A percentile compares a stretch with the other conserved stretches of the same genome.
phyloP scores from a whole-genome alignment of 2,113 vertebrate genomes.

The Aythya baeri region DNA sequence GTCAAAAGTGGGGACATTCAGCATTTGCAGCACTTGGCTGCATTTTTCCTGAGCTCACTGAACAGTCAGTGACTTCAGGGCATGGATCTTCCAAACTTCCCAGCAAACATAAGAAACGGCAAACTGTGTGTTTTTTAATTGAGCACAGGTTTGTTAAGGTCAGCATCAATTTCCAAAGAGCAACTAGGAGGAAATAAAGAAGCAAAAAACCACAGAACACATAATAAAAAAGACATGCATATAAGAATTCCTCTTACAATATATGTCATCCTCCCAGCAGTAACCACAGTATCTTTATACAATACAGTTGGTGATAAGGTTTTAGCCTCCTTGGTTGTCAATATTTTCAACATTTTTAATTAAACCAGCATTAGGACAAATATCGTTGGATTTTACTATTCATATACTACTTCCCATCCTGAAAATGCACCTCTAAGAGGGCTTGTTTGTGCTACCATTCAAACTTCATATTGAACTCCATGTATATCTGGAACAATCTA shows the following conservation, averaged over 20 bases:
- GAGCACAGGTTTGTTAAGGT: background rate
- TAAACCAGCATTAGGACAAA: background rate
- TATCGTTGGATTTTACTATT: background rate
- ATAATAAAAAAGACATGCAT: background rate
- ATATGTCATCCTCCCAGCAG: background rate
- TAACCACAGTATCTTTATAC: background rate
- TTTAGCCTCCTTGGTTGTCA: background rate
- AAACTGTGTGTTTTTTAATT: background rate
- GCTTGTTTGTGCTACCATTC: background rate
- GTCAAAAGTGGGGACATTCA: background rate
- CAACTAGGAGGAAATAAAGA: background rate
- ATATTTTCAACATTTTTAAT: background rate
- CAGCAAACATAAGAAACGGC: background rate
- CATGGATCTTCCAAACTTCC: background rate
- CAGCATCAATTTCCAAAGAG: background rate
- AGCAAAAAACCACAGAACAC: background rate
- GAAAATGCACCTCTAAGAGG: background rate
- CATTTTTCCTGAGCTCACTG: background rate
- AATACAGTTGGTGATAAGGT: background rate
- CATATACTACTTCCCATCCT: background rate
- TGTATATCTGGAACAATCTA: background rate
- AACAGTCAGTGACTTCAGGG: background rate
- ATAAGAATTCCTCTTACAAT: background rate
- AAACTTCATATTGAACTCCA: background rate
- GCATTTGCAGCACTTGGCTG: background rate